Percentiles rank a stretch among this genome's conserved stretches.
Conservation (phyloP, 2,797 vertebrate species). For the Erpetoichthys calabaricus region DNA sequence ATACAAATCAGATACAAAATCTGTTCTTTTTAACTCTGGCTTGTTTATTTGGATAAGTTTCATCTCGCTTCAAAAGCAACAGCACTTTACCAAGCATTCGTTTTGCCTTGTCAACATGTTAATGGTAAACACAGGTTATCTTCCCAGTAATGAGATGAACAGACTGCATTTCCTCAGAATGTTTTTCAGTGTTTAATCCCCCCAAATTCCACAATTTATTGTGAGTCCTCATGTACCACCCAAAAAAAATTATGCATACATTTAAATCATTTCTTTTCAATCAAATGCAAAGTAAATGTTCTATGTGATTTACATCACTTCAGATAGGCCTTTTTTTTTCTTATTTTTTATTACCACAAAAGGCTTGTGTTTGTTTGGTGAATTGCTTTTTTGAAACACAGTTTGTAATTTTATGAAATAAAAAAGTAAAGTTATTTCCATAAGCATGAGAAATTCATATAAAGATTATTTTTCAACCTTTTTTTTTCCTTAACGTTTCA, state of each 20-base stretch:
- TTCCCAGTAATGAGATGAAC: slow-evolving; percentile 21
- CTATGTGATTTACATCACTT: too few relatives aligned
- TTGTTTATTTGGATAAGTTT: neutral
- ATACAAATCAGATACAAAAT: slow-evolving; percentile 40
- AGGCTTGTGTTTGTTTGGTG: too few relatives aligned
- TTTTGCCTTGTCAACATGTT: slow-evolving; percentile 3
- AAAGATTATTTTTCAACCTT: neutral
- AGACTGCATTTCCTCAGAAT: slow-evolving; percentile 15
- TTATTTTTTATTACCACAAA: too few relatives aligned
- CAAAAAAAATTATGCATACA: neutral
- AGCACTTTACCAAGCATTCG: neutral
- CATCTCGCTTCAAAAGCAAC: neutral
- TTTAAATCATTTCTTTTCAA: too few relatives aligned
- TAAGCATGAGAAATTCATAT: neutral
- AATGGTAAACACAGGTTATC: slow-evolving; percentile 22
- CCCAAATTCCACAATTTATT: slow-evolving; percentile 3
- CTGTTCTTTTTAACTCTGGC: neutral
- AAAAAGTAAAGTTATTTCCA: neutral
- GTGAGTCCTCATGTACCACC: neutral
- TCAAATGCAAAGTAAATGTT: too few relatives aligned
- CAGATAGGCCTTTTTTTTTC: too few relatives aligned
- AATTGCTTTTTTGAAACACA: too few relatives aligned
- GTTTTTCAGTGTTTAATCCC: neutral
- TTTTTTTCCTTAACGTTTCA: too few relatives aligned
- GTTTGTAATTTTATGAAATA: too few relatives aligned